phyloP scores from a whole-genome alignment of 1,140 invertebrate genomes.

The Bombus cullumanus region DNA sequence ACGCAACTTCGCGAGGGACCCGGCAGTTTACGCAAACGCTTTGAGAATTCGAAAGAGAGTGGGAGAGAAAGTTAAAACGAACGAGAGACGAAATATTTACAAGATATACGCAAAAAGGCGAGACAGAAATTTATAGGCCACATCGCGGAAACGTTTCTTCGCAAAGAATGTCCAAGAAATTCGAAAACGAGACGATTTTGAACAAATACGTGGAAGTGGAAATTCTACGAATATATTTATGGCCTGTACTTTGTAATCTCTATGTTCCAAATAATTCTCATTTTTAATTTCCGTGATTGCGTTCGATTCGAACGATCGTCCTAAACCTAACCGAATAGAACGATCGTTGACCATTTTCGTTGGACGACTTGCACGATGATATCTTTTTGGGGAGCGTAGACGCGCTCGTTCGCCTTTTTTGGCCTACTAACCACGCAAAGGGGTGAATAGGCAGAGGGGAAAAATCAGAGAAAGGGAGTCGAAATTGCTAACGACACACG shows the following conservation, averaged over 20 bases:
- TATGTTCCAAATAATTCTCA: not conserved
- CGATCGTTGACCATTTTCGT: constrained; percentile 11
- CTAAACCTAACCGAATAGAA: too few relatives aligned
- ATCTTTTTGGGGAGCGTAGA: constrained; percentile 14
- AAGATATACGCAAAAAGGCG: too few relatives aligned
- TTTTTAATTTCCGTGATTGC: not conserved
- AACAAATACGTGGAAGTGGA: too few relatives aligned
- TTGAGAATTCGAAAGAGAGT: not conserved
- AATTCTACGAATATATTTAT: rapidly evolving
- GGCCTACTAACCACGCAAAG: constrained; percentile 17
- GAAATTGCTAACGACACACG: constrained; percentile 61
- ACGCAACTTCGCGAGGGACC: not conserved
- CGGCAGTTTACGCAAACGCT: not conserved
- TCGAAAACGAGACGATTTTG: too few relatives aligned
- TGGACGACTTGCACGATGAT: not conserved
- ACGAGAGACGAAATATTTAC: not conserved
- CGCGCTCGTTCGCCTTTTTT: not conserved
- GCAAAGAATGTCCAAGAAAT: too few relatives aligned
- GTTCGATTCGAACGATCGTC: not conserved
- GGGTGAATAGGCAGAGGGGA: constrained; percentile 28
- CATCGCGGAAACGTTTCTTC: not conserved
- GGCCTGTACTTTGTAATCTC: not conserved
- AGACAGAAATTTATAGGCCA: not conserved
- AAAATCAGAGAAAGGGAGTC: constrained; percentile 48
- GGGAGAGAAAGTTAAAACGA: not conserved